Base-by-base conservation (phyloP, 35 echinoderm and acorn worm genomes). In the Heliocidaris tuberculata region DNA sequence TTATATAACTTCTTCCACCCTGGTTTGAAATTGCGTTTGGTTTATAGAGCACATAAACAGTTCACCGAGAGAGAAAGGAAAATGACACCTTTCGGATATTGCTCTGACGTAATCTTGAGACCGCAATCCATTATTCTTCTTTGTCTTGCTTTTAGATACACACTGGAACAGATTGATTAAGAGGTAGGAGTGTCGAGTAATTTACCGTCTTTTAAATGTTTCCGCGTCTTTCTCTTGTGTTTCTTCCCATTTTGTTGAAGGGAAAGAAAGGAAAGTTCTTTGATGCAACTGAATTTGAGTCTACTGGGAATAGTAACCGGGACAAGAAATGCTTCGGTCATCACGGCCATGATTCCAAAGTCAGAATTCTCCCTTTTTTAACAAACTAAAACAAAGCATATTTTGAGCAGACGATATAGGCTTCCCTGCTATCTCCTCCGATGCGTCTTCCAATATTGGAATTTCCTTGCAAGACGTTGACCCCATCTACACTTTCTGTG, bases 361-460 rank as follows among this genome's bases (percentile, higher is more conserved):
- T 78, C 35, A 42, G 65, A n/a, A 78, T n/a, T 19, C 65, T 78
- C 65, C 65, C 27, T 78, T 17, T 71, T 78, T 78, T n/a, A n/a
- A 5, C 21, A 42, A 78, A 78, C 65, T n/a, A 78, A 78, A 78
- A 6, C 21, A 78, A 3, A 78, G 21, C 59, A 60, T 60, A 9
- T 42, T 78, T 19, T 17, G 19, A 78, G 65, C 65, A 78, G 65
- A 78, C 65, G 27, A n/a, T 24, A 78, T 7, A 19, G 19, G 27
- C 27, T 24, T 78, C 65, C 19, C 27, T 19, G 35, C 3, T 3
- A 42, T 27, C 65, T 78, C 27, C 65, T n/a, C 65, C 21, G 1
- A n/a, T 78, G 65, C 65, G 65, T 78, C 65, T 78, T 78, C 65
- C 65, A 78, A 78, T 78, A 78, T 78, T 78, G 65, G 65, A n/a